These are phyloP conservation scores for Alosa alosa DNA, from an alignment of 2,113 vertebrate species.

Conservation along the genomic window DNA sequence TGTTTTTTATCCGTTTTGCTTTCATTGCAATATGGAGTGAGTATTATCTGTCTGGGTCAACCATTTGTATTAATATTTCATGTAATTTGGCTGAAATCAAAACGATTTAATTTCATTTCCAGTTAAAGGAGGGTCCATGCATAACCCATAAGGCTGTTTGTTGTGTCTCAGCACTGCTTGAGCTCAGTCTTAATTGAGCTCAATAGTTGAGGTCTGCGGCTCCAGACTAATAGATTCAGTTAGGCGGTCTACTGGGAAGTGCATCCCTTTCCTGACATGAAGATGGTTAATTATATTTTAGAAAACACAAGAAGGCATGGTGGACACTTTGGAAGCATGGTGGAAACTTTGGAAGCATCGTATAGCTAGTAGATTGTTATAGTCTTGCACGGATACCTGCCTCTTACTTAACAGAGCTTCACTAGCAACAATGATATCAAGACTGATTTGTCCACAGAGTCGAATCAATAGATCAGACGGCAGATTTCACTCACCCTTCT, in stretches of 20 bases:
- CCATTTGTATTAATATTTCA: background rate
- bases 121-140: background rate
- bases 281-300: slow-evolving; percentile 34
- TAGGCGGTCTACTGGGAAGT: slow-evolving; percentile 33
- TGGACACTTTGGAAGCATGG: background rate
- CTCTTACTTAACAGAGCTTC: background rate
- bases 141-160: slow-evolving; percentile 13
- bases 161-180: slow-evolving; percentile 41
- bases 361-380: background rate
- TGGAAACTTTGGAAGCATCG: background rate
- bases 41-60: background rate
- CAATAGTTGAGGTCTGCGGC: slow-evolving; percentile 39
- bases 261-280: slow-evolving; percentile 37
- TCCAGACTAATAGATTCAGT: slow-evolving; percentile 50
- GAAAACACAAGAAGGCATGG: slow-evolving; percentile 10
- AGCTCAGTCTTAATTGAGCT: slow-evolving; percentile 51
- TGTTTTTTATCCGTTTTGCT: background rate
- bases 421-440: background rate
- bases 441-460: background rate
- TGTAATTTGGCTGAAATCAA: background rate
- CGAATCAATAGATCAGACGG: too few relatives aligned
- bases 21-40: background rate
- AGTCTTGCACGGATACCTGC: background rate
- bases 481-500: background rate
- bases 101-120: background rate